These are phyloP conservation scores for Augochlorella aurata DNA, from an alignment of 2,888 invertebrate species.

Conservation along the genomic window DNA sequence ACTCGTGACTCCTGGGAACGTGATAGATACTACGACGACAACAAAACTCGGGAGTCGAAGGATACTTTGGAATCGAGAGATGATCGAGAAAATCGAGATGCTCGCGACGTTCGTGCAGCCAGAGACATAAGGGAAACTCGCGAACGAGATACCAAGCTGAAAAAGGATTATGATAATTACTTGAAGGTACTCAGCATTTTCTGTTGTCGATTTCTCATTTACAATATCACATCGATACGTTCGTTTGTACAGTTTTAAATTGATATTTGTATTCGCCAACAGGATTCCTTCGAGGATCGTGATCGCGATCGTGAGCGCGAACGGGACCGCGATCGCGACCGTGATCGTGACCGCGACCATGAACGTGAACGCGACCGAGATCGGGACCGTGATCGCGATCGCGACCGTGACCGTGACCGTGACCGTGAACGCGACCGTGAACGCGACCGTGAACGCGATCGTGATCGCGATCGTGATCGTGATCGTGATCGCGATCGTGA, in stretches of 20 bases:
- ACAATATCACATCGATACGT: neutral
- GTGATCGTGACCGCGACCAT: slow-evolving; percentile 39
- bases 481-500: slow-evolving; percentile 73
- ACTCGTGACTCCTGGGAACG: slow-evolving; percentile 78
- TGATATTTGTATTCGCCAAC: slow-evolving; percentile 33
- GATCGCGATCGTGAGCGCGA: slow-evolving; percentile 53
- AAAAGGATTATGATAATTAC: slow-evolving; percentile 80
- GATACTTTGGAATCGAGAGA: slow-evolving; percentile 61
- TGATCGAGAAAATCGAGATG: slow-evolving; percentile 62
- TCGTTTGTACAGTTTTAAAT: neutral
- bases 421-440: slow-evolving; percentile 58
- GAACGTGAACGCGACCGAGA: slow-evolving; percentile 75
- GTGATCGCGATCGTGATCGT: slow-evolving; percentile 80
- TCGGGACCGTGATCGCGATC: slow-evolving; percentile 79
- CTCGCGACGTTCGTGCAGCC: slow-evolving; percentile 69
- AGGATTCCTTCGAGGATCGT: slow-evolving; percentile 72
- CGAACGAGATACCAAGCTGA: slow-evolving; percentile 68
- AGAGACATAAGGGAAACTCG: slow-evolving; percentile 67
- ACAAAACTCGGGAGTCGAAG: slow-evolving; percentile 64
- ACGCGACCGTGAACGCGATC: slow-evolving; percentile 75
- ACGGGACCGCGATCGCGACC: neutral
- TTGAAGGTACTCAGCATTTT: slow-evolving; percentile 73
- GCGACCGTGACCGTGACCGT: neutral
- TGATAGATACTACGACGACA: slow-evolving; percentile 78
- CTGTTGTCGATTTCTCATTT: neutral